A percentile compares a stretch with the other conserved stretches of the same genome.
phyloP scores from a whole-genome alignment of 2,797 vertebrate genomes.

The Galagoides demidoff region DNA sequence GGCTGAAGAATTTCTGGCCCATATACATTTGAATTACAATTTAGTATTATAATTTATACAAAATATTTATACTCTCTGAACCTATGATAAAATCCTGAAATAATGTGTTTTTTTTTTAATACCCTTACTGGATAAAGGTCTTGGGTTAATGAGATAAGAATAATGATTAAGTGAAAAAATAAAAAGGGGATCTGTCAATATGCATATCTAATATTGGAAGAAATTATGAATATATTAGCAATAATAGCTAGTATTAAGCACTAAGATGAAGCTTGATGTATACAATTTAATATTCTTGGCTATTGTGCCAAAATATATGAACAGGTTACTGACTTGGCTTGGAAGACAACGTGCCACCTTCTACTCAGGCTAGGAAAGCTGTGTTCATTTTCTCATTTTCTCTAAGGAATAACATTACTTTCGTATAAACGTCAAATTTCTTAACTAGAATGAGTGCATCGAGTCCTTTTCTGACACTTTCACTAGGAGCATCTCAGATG shows the following conservation, averaged over 20 bases:
- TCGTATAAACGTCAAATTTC: constrained; percentile 68
- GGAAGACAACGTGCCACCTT: constrained; percentile 43
- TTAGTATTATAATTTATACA: neutral
- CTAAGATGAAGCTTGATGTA: neutral
- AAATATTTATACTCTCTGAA: neutral
- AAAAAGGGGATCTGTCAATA: neutral
- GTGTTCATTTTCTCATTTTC: constrained; percentile 70
- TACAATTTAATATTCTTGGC: constrained; percentile 31
- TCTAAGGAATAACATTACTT: constrained; percentile 54
- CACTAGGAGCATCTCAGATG: neutral
- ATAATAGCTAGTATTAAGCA: neutral
- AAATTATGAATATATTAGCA: neutral
- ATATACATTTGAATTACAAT: neutral
- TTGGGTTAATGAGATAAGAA: neutral
- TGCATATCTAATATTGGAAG: neutral
- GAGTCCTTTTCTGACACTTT: constrained; percentile 66
- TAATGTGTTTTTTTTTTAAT: neutral
- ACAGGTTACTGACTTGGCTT: neutral
- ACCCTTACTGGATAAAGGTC: neutral
- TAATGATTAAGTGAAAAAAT: neutral
- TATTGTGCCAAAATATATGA: neutral
- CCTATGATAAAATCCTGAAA: neutral
- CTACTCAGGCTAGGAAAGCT: neutral
- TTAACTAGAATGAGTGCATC: constrained; percentile 58
- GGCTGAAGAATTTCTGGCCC: too few relatives aligned